phyloP scores from a whole-genome alignment of 2,797 vertebrate genomes.

The Siniperca undulata region DNA sequence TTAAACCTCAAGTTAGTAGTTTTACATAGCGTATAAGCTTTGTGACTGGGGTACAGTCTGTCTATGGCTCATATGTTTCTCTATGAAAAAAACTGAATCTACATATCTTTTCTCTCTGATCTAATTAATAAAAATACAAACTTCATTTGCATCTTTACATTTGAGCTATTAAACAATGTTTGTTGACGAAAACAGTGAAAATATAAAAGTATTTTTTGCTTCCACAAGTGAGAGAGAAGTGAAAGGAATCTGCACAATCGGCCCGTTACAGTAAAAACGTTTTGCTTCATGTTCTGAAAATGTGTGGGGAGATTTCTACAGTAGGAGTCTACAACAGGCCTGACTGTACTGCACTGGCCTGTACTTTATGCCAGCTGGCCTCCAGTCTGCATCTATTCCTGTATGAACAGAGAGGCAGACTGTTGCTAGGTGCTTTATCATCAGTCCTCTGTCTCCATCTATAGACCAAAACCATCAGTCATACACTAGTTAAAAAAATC shows the following conservation, averaged over 20 bases:
- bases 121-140: neutral
- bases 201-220: neutral
- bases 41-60: neutral
- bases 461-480: slow-evolving; percentile 49
- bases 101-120: neutral
- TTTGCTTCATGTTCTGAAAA: slow-evolving; percentile 30
- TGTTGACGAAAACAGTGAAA: neutral
- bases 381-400: slow-evolving; percentile 50
- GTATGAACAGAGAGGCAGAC: slow-evolving; percentile 35
- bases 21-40: neutral
- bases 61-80: neutral
- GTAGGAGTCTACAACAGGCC: slow-evolving; percentile 31
- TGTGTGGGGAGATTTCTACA: slow-evolving; percentile 37
- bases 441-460: slow-evolving; percentile 80
- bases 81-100: neutral
- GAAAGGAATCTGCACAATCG: neutral
- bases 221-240: neutral
- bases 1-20: neutral
- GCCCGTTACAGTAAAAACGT: neutral
- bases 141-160: neutral
- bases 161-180: neutral
- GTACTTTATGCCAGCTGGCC: slow-evolving; percentile 42
- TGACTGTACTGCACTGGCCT: slow-evolving; percentile 18
- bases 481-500: neutral
- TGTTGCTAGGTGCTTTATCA: slow-evolving; percentile 31